These are phyloP conservation scores for Halocaridina rubra DNA, from an alignment of 2,888 invertebrate genomes.

Conservation along the genomic window DNA sequence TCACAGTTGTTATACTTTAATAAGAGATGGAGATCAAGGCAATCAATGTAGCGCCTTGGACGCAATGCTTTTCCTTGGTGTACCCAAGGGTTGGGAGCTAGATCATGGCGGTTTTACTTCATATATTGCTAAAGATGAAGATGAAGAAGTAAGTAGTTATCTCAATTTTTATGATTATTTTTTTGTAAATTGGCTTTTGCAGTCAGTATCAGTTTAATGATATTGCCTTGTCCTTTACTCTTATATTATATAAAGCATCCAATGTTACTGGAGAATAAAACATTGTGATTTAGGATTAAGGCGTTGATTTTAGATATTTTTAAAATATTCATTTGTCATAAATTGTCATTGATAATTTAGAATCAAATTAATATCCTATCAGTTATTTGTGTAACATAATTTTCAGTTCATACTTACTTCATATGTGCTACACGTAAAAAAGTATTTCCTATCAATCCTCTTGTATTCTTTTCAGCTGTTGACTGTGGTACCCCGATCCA, in stretches of 20 bases:
- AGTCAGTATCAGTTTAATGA: neutral
- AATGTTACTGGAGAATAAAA: too few relatives aligned
- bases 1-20: slow-evolving; percentile 81
- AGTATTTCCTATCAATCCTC: neutral
- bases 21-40: slow-evolving; percentile 70
- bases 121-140: slow-evolving; percentile 71
- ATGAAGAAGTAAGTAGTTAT: slow-evolving; percentile 70
- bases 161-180: too few relatives aligned
- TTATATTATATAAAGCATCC: too few relatives aligned
- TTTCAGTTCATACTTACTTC: too few relatives aligned
- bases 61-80: slow-evolving; percentile 68
- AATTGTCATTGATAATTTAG: too few relatives aligned
- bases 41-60: slow-evolving; percentile 68
- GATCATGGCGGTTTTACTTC: slow-evolving; percentile 70
- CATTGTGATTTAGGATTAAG: too few relatives aligned
- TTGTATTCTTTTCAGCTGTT: slow-evolving; percentile 68
- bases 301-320: too few relatives aligned
- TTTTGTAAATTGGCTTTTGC: neutral
- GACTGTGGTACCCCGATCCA: slow-evolving; percentile 69
- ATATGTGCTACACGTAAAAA: too few relatives aligned
- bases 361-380: too few relatives aligned
- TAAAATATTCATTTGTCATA: too few relatives aligned
- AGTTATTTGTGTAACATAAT: too few relatives aligned
- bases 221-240: too few relatives aligned
- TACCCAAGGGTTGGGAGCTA: slow-evolving; percentile 68